These are phyloP conservation scores for Neodiprion fabricii DNA, from an alignment of 1,140 invertebrate genomes.

Conservation along the genomic window DNA sequence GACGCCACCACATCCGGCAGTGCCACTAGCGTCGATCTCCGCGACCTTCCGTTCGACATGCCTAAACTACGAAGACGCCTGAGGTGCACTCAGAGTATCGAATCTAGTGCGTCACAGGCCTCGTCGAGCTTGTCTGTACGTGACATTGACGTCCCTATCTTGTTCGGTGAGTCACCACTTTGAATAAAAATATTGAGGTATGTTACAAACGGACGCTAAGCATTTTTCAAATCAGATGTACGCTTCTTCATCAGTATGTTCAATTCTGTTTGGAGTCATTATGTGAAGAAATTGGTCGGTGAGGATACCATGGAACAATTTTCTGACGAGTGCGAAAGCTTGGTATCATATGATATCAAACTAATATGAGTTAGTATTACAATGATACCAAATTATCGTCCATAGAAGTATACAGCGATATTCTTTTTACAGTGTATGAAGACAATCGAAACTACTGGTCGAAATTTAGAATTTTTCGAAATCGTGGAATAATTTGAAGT, in stretches of 20 bases:
- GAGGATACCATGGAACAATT: neutral
- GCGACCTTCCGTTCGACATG: constrained; percentile 87
- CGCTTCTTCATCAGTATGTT: neutral
- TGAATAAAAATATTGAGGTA: constrained; percentile 16
- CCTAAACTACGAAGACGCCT: constrained; percentile 80
- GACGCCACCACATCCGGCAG: constrained; percentile 73
- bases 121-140: constrained; percentile 80
- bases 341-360: too few relatives aligned
- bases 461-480: too few relatives aligned
- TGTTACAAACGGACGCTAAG: neutral
- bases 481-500: too few relatives aligned
- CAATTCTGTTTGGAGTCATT: too few relatives aligned
- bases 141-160: constrained; percentile 67
- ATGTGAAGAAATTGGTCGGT: too few relatives aligned
- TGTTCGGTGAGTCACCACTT: constrained; percentile 45
- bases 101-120: constrained; percentile 75
- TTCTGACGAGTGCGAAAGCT: too few relatives aligned
- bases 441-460: too few relatives aligned
- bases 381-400: too few relatives aligned
- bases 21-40: constrained; percentile 76
- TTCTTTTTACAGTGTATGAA: too few relatives aligned
- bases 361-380: too few relatives aligned
- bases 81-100: constrained; percentile 66
- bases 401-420: too few relatives aligned
- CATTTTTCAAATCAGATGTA: neutral